These are phyloP conservation scores for Stenolophus ochropezus DNA, from an alignment of 2,888 invertebrate genomes.

Conservation along the genomic window DNA sequence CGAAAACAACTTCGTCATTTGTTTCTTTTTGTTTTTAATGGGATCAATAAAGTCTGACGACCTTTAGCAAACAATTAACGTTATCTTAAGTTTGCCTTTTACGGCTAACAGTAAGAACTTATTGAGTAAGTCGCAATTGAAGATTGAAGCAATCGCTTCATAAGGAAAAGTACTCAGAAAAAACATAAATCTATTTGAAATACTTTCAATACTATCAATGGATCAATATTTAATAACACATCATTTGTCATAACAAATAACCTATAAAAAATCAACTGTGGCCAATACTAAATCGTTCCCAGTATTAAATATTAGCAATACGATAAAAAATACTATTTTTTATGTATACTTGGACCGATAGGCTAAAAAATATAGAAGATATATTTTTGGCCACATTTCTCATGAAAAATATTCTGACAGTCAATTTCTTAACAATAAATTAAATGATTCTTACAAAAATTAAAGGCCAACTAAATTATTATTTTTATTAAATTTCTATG, in stretches of 20 bases:
- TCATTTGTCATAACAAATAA: neutral
- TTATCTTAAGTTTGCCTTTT: neutral
- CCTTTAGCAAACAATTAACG: neutral
- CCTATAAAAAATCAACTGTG: no score
- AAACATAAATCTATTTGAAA: neutral
- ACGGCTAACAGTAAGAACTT: neutral
- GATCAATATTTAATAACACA: neutral
- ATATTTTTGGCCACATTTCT: no score
- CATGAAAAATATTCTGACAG: no score
- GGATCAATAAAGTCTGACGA: neutral
- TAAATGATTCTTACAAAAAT: no score
- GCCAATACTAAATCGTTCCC: no score
- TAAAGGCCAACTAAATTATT: no score
- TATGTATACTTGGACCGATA: no score
- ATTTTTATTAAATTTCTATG: no score
- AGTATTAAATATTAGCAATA: no score
- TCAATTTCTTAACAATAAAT: no score
- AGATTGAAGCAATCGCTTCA: neutral
- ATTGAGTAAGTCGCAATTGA: neutral
- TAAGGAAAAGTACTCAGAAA: neutral
- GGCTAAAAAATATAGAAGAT: no score
- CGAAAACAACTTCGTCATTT: slow-evolving; percentile 7
- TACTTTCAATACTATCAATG: neutral
- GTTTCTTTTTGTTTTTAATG: slow-evolving; percentile 8
- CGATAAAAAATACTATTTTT: no score